Conservation (phyloP, 2,888 invertebrate species). For the Heliconius sara region DNA sequence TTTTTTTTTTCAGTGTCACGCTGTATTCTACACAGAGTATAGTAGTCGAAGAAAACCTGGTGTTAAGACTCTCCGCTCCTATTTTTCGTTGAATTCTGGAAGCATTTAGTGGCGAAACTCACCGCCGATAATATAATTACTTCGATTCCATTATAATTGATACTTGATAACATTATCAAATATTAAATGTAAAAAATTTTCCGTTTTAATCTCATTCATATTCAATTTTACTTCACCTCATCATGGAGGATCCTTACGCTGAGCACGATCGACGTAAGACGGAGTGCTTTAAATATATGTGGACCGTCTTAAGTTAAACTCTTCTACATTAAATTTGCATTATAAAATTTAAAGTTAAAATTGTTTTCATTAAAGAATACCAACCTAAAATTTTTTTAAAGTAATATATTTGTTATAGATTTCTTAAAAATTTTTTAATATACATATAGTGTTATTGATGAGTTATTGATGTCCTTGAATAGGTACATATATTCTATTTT, state of each 20-base stretch:
- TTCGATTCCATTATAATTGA: background rate
- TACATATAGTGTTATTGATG: too few species aligned
- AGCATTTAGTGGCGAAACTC: too few species aligned
- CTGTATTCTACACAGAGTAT: background rate
- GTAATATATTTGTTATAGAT: too few species aligned
- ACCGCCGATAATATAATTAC: too few species aligned
- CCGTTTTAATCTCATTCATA: constrained; percentile 38
- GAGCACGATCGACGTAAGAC: constrained; percentile 25
- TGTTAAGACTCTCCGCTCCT: too few species aligned
- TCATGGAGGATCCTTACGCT: constrained; percentile 32
- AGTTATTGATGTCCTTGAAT: too few species aligned
- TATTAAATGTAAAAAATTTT: background rate
- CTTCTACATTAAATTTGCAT: constrained; percentile 21
- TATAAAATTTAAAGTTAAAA: background rate
- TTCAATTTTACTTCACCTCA: constrained; percentile 38
- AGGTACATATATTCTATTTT: too few species aligned
- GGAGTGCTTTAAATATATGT: constrained; percentile 18
- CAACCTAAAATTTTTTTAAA: background rate
- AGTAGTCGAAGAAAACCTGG: too few species aligned
- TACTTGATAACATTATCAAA: background rate
- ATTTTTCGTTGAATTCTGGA: too few species aligned
- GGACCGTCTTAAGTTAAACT: constrained; percentile 15
- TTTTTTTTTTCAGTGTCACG: background rate
- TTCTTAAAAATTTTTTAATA: too few species aligned
- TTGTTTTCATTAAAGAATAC: background rate